A percentile compares a stretch with the other conserved stretches of the same genome.
These are phyloP conservation scores for Cynopterus brachyotis DNA, from an alignment of 2,113 vertebrate genomes.

Conservation along the genomic window DNA sequence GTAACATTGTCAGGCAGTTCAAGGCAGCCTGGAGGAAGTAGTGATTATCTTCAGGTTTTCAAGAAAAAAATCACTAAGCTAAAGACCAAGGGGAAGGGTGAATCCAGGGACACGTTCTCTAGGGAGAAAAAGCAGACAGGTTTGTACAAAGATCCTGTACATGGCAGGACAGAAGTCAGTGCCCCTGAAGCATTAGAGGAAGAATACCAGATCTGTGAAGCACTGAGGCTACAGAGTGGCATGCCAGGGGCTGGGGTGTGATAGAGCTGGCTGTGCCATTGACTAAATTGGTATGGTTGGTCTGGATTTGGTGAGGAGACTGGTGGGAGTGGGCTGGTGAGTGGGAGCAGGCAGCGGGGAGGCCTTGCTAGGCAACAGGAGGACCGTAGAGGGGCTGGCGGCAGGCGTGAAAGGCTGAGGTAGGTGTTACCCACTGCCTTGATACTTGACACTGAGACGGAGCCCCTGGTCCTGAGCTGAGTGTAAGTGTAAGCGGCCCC, in stretches of 20 bases:
- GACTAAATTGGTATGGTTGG: neutral
- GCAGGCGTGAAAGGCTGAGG: neutral
- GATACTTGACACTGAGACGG: too few species aligned
- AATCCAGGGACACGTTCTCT: neutral
- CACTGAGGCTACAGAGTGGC: accelerated
- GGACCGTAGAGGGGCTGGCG: neutral
- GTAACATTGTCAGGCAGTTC: neutral
- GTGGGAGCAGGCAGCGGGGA: neutral
- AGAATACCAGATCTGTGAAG: too few species aligned
- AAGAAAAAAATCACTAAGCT: neutral
- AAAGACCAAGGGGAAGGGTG: neutral
- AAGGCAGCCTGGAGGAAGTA: neutral
- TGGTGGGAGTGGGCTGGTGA: neutral
- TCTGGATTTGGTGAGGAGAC: neutral
- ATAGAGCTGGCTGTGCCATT: accelerated
- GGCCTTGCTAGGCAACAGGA: neutral
- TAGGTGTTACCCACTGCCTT: accelerated
- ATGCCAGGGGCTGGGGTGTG: neutral
- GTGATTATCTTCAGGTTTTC: neutral
- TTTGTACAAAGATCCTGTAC: neutral
- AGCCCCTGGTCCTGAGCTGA: too few species aligned
- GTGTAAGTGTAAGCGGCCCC: too few species aligned
- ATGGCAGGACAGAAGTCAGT: neutral
- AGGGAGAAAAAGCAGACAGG: neutral
- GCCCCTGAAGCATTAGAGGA: neutral